Evolutionary conservation across 2,113 vertebrate genomes (phyloP).

Genomic region (Burhinus oedicnemus): DNA sequence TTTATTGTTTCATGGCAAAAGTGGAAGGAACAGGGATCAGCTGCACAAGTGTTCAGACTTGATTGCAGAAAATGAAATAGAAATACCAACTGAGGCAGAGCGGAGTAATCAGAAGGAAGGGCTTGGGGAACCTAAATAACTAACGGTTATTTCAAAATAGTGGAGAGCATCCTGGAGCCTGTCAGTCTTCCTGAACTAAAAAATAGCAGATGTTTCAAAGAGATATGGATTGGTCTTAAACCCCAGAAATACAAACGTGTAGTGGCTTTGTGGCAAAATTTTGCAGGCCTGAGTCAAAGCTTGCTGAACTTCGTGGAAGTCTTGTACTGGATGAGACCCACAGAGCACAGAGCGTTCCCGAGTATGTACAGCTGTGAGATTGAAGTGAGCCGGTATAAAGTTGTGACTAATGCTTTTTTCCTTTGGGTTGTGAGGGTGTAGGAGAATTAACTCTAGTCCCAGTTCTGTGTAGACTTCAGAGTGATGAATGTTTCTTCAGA

Average conservation of each 20-base stretch:
- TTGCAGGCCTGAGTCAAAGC: not conserved
- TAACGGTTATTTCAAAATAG: not conserved
- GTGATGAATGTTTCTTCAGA: not conserved
- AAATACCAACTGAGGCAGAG: not conserved
- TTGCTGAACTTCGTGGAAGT: not conserved
- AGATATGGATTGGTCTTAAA: not conserved
- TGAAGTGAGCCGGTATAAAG: not conserved
- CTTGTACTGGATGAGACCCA: not conserved
- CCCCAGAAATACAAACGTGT: not conserved
- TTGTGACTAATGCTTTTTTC: not conserved
- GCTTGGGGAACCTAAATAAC: not conserved
- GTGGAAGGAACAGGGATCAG: not conserved
- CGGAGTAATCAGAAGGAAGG: not conserved
- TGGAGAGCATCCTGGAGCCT: not conserved
- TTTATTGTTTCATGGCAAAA: not conserved
- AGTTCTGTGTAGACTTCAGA: not conserved
- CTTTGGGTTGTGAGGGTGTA: not conserved
- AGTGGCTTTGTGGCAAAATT: not conserved
- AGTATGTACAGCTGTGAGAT: accelerated
- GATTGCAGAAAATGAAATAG: not conserved
- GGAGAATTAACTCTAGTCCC: not conserved
- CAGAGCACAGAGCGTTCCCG: not conserved
- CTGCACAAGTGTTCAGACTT: not conserved
- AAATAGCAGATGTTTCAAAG: not conserved
- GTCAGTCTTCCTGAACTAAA: not conserved